phyloP scores from a whole-genome alignment of 2,797 vertebrate genomes.

The Pterois miles region DNA sequence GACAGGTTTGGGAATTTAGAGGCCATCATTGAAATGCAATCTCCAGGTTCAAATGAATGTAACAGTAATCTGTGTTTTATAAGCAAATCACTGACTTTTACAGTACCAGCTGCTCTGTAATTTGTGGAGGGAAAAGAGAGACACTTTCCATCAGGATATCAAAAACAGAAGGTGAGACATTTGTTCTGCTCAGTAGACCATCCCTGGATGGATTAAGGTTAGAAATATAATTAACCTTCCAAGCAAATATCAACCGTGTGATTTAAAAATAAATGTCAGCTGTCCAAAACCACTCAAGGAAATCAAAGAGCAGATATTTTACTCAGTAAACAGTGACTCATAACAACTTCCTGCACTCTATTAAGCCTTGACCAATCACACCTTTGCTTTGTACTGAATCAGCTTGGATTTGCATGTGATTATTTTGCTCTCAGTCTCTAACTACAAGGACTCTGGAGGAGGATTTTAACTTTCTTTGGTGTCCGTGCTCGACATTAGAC shows the following conservation, averaged over 20 bases:
- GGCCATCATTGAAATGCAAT: background rate
- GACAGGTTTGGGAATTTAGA: background rate
- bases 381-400: background rate
- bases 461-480: background rate
- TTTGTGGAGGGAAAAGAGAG: background rate
- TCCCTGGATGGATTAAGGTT: slow-evolving; percentile 9
- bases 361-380: background rate
- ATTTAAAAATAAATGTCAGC: slow-evolving; percentile 22
- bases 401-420: slow-evolving; percentile 6
- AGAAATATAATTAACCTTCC: slow-evolving; percentile 32
- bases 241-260: background rate
- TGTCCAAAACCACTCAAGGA: background rate
- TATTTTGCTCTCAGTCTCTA: background rate
- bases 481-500: no score
- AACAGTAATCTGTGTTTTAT: background rate
- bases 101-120: background rate
- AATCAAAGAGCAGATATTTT: slow-evolving; percentile 1
- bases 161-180: background rate
- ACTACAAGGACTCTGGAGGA: background rate
- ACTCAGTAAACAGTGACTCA: slow-evolving; percentile 2
- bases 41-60: background rate
- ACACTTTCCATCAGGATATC: background rate
- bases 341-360: background rate
- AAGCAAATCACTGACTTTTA: background rate
- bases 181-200: slow-evolving; percentile 22